Evolutionary conservation across 1,140 invertebrate genomes (phyloP), one percentile per base, ranked within the genome.

Genomic region (Trigoniulus corallinus): DNA sequence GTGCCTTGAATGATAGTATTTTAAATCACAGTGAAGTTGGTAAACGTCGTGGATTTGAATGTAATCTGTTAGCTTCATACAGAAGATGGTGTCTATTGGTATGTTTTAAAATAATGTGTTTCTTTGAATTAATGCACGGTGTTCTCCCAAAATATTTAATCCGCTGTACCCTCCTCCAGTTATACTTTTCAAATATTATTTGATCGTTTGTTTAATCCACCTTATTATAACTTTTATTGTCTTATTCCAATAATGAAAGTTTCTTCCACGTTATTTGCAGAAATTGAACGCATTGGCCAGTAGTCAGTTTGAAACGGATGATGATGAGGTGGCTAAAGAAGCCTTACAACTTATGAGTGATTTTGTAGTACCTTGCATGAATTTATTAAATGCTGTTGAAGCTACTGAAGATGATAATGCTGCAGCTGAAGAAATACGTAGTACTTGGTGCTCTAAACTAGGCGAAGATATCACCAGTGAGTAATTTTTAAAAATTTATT

Each of bases 391-490:
- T 44, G 10, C 37, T 50, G 13, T 23, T 12, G 24, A 50, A 10
- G 10, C 37, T 24, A 3, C 48, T 18, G 37, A 50, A n/a, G 48
- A 42, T 3, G 10, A 4, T 49, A 40, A 15, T 21, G 23, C 39
- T 42, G 40, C 48, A 24, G 48, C 48, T 15, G 48, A 50, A 43
- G 48, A 50, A 43, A 50, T 50, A 22, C 4, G 48, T 24, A 43
- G 48, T 21, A 50, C 22, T 25, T 50, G 48, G 48, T 50, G 48
- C 22, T 50, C 41, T 4, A 50, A 50, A 43, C 39, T 50, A 15
- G 48, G 37, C 25, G 48, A 50, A n/a, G 48, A 50, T 20, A 42
- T 45, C 7, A 15, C 47, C n/a, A 21, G 47, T 49, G n/a, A 46
- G 26, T 49, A 10, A 29, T 27, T 12, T 44, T 7, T 18, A 7